Conservation (phyloP, 2,113 vertebrate genomes). For the Leuciscus idus region DNA sequence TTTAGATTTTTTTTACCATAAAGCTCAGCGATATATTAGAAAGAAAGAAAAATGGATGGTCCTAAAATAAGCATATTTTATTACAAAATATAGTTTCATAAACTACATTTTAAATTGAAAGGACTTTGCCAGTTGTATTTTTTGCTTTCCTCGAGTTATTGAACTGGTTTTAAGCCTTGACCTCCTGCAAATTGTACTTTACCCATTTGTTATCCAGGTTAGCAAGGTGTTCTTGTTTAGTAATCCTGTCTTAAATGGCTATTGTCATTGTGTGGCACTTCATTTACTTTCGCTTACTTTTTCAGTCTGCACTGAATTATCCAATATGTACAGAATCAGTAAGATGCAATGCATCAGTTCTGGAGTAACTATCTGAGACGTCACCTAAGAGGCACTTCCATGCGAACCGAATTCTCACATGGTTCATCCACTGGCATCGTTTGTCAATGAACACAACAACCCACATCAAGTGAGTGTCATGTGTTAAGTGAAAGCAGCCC, state of each 20-base stretch:
- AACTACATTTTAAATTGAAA: neutral
- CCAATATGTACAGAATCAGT: neutral
- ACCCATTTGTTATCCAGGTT: conserved; percentile 39
- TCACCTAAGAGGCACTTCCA: neutral
- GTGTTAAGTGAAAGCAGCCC: conserved; percentile 32
- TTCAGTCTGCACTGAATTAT: conserved; percentile 16
- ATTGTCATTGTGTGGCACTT: conserved; percentile 22
- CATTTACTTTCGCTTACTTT: conserved; percentile 32
- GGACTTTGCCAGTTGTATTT: neutral
- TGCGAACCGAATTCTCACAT: neutral
- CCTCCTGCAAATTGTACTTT: conserved; percentile 24
- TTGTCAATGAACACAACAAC: conserved; percentile 52
- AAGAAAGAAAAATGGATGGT: too few species aligned
- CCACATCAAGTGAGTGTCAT: conserved; percentile 43
- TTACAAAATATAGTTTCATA: neutral
- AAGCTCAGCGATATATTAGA: too few species aligned
- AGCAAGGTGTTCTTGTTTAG: conserved; percentile 38
- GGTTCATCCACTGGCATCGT: conserved; percentile 18
- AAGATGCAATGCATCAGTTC: neutral
- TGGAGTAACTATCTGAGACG: neutral
- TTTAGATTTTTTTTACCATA: too few species aligned
- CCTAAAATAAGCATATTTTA: conserved; percentile 17
- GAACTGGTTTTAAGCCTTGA: conserved; percentile 13
- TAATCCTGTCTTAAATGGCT: conserved; percentile 16
- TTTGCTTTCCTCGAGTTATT: neutral